phyloP scores from a whole-genome alignment of 2,113 vertebrate genomes.

The Cyprinodon variegatus region DNA sequence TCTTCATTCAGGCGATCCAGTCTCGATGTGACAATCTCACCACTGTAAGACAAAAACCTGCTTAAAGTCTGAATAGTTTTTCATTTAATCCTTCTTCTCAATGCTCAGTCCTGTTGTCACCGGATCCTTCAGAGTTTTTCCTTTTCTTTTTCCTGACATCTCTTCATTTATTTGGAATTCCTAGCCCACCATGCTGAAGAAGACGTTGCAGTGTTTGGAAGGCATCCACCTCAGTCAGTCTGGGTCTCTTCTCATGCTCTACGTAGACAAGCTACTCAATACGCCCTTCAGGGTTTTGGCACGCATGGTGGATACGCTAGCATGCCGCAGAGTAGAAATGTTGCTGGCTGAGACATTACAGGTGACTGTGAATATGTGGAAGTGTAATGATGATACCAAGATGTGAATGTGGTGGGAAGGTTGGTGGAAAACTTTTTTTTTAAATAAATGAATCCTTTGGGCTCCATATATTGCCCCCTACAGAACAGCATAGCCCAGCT shows the following conservation, averaged over 20 bases:
- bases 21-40: constrained; percentile 94
- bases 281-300: constrained; percentile 94
- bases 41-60: constrained; percentile 79
- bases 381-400: neutral
- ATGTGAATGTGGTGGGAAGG: neutral
- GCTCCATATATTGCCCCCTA: constrained; percentile 15
- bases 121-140: neutral
- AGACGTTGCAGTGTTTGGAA: constrained; percentile 93
- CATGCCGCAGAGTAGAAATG: constrained; percentile 97
- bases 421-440: neutral
- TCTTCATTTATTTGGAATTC: neutral
- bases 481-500: constrained; percentile 93
- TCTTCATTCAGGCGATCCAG: constrained; percentile 98
- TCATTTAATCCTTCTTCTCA: neutral
- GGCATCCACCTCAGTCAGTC: constrained; percentile 99
- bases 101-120: neutral
- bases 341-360: constrained; percentile 92
- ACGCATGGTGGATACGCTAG: constrained; percentile 94
- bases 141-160: neutral
- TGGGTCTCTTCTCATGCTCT: constrained; percentile 90
- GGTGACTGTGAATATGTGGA: constrained; percentile 70
- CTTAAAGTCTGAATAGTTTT: neutral
- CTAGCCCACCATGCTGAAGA: constrained; percentile 92
- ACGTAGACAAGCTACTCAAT: constrained; percentile 91
- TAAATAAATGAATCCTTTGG: neutral